Evolutionary conservation across 2,113 vertebrate species (phyloP), one percentile per base, ranked within the genome.

Genomic region (Syrrhaptes paradoxus): DNA sequence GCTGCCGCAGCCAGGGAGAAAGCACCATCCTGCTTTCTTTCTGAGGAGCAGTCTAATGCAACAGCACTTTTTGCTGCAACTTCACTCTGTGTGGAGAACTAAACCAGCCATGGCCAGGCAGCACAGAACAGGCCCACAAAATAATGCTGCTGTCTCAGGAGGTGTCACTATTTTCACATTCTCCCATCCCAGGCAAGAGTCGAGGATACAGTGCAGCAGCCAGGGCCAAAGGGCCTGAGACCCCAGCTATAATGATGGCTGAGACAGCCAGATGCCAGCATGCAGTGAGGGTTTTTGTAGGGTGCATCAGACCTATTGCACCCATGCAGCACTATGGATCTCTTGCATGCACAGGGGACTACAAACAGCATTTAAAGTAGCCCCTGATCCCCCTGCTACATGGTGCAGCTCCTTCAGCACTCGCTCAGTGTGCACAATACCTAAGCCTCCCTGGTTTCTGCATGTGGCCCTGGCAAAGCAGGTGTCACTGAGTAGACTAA

Each of bases 391-490:
- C 38, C 18, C 26, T 73, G 8, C 13, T 38, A 38, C 4, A 1
- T 11, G 10, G 4, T 45, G 11, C 13, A 11, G 21, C 20, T 86
- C 46, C 41, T 55, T 70, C 34, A 34, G 54, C 61, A 24, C n/a
- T 43, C 3, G 1, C 13, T 29, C 9, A 16, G 22, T 10, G 18
- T 25, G 12, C 3, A 1, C 0, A 18, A 14, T 55, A 28, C 49
- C 17, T 29, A 13, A 52, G 18, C 2, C 15, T 8, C 13, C 20
- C 28, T 25, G 19, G 6, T 45, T 81, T 58, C 51, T 49, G 13
- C 59, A 4, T 4, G 13, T n/a, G 48, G 10, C 36, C 51, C 22
- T 68, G 52, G 38, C 20, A 8, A 32, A 52, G 61, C 9, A 28
- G 11, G 11, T 76, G 34, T 36, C 68, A 32, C 43, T 10, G n/a